Base-by-base conservation (phyloP, 37 sponge, comb jelly and placozoan species). In the Beroe ovata region DNA sequence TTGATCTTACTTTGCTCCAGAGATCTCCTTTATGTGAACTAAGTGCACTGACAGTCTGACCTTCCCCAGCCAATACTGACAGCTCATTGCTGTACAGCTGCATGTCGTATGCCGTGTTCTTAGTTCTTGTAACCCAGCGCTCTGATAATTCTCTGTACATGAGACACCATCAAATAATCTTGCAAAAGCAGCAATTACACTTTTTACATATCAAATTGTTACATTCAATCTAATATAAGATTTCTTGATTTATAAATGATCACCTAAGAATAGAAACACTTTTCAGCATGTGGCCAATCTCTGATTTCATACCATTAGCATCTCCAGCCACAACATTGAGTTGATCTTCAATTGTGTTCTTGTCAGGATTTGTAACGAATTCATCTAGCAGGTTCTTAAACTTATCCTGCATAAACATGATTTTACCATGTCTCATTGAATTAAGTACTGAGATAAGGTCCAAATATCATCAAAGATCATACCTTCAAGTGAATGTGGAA, bases 321-420 rank as follows among this genome's bases (percentile, higher is more conserved):
- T 77, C 84, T 39, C 84, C 84, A 4, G 84, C 26, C 41, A 77
- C 84, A 6, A 77, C 54, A 39, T 77, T 77, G 8, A 77, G 54
- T 20, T 77, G 54, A 1, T 77, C 54, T 25, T 77, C 84, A 28
- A 77, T 77, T 77, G 25, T 40, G 38, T 16, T n/a, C 71, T 77
- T 77, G 21, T 77, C 84, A 23, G 84, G 84, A 71, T 91, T 90
- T 20, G 90, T 90, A 20, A 64, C 64, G 71, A 92, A 92, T 64
- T 96, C 96, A 71, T 96, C 96, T 0, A 39, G 40, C 33, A 29
- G 18, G 39, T 32, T 41, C 30, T 91, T 93, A 38, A 92, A 95
- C 61, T 91, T 93, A 20, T 96, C 96, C 91, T 92, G 94, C 61
- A 94, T 22, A 6, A n/a, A n/a, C n/a, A n/a, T n/a, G n/a, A n/a